Evolutionary conservation across 2,113 vertebrate species (phyloP).

Genomic region (Sisor rabdophorus): DNA sequence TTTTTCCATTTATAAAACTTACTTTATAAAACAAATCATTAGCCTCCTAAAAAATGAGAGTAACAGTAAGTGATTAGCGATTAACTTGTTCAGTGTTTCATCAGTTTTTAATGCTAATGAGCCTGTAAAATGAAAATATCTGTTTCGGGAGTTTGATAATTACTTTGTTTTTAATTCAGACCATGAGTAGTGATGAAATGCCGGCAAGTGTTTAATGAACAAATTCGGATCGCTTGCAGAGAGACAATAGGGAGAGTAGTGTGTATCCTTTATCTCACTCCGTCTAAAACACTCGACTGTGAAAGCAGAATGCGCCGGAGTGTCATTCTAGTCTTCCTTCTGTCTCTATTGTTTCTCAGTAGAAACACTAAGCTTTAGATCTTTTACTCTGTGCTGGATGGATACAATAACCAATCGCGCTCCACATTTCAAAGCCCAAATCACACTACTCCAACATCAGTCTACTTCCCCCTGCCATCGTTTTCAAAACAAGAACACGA

Average conservation of each 20-base stretch:
- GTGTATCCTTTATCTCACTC: slow-evolving; percentile 43
- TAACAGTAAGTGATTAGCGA: neutral
- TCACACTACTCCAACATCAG: slow-evolving; percentile 34
- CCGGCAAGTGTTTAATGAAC: slow-evolving; percentile 43
- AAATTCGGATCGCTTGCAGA: slow-evolving; percentile 40
- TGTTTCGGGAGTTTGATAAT: slow-evolving; percentile 20
- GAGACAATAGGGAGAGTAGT: slow-evolving; percentile 44
- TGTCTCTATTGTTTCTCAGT: slow-evolving; percentile 43
- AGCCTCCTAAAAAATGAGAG: neutral
- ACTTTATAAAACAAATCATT: no score
- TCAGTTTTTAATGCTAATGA: slow-evolving; percentile 18
- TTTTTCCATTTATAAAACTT: no score
- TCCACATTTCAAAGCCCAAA: slow-evolving; percentile 43
- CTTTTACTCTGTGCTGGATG: slow-evolving; percentile 21
- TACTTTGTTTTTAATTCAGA: slow-evolving; percentile 26
- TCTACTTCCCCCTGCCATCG: slow-evolving; percentile 37
- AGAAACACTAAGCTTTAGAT: slow-evolving; percentile 43
- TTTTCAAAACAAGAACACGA: slow-evolving; percentile 16
- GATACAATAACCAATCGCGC: slow-evolving; percentile 22
- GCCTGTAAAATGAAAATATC: slow-evolving; percentile 14
- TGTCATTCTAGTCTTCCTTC: slow-evolving; percentile 43
- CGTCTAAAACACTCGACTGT: slow-evolving; percentile 42
- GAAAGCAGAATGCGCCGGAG: slow-evolving; percentile 36
- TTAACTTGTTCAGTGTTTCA: no score
- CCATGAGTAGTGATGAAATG: slow-evolving; percentile 18